Percentiles rank a stretch among this genome's conserved stretches.
Evolutionary conservation across 2,113 vertebrate species (phyloP).

Genomic region (Salminus brasiliensis): DNA sequence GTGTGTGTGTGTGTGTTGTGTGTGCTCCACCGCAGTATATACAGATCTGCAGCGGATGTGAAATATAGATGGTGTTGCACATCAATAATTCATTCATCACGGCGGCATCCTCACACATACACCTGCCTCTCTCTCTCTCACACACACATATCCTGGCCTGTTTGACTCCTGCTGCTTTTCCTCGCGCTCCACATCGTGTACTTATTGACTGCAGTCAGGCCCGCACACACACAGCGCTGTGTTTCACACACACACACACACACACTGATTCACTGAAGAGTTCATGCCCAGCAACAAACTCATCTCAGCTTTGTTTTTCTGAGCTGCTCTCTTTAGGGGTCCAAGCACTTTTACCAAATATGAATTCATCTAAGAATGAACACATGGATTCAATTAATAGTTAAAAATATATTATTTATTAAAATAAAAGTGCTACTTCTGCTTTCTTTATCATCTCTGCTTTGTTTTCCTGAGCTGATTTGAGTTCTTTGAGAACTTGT

Average conservation of each 20-base stretch:
- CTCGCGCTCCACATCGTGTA: constrained; percentile 26
- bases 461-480: too few species aligned
- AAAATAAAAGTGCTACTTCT: too few species aligned
- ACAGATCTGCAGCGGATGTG: constrained; percentile 23
- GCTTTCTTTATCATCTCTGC: too few species aligned
- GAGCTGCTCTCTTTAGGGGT: too few species aligned
- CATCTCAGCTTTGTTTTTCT: too few species aligned
- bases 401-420: too few species aligned
- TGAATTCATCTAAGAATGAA: too few species aligned
- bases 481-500: too few species aligned
- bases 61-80: constrained; percentile 45
- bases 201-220: constrained; percentile 18
- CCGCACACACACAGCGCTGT: neutral
- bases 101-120: neutral
- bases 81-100: constrained; percentile 36
- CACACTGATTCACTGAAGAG: neutral
- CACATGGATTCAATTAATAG: too few species aligned
- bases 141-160: neutral
- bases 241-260: neutral
- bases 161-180: neutral
- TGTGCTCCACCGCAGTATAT: neutral
- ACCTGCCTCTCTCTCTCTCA: too few species aligned
- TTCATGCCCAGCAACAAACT: neutral
- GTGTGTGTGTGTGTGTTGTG: neutral
- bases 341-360: too few species aligned